These are phyloP conservation scores for Tupaia tana DNA, from an alignment of 2,113 vertebrate species.

Conservation along the genomic window DNA sequence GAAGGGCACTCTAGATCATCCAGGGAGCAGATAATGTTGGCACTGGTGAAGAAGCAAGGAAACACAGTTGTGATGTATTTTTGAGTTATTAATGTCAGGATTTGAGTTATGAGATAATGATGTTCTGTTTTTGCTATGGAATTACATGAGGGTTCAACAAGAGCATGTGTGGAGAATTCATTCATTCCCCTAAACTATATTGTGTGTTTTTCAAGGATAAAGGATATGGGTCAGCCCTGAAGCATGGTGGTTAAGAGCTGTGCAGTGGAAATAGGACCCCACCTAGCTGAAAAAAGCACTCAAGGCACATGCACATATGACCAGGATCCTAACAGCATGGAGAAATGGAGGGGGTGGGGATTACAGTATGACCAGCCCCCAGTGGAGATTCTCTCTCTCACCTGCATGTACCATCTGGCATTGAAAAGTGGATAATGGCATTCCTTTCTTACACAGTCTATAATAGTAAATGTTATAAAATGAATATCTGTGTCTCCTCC, in stretches of 20 bases:
- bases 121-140: background rate
- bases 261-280: no score
- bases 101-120: background rate
- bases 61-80: background rate
- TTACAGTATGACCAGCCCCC: no score
- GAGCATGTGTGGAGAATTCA: background rate
- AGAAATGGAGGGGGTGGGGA: no score
- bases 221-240: no score
- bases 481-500: background rate
- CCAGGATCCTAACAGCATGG: no score
- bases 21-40: background rate
- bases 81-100: background rate
- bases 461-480: background rate
- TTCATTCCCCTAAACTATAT: background rate
- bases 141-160: background rate
- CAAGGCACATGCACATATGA: no score
- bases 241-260: no score
- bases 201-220: background rate
- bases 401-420: no score
- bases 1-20: background rate
- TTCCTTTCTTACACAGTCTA: background rate
- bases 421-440: background rate
- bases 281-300: no score
- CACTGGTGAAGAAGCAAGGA: background rate
- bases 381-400: no score